Evolutionary conservation across 2,888 invertebrate genomes (phyloP), one percentile per base, ranked within the genome.

Genomic region (Nomada flava): DNA sequence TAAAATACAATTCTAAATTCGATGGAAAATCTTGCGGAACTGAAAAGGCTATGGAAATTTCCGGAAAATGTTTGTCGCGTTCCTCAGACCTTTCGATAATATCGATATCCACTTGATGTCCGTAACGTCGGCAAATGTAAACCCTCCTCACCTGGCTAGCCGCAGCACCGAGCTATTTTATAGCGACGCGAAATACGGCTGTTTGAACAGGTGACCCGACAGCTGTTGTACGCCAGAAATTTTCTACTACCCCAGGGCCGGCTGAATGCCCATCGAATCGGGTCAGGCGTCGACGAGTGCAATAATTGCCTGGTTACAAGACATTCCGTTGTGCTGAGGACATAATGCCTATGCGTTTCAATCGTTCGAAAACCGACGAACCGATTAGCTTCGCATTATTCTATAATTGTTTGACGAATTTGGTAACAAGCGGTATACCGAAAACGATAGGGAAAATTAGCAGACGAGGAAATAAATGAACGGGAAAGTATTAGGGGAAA

Each of bases 151-250:
- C 82, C 82, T 82, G 82, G 82, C 82, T 55, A 52, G n/a, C 53
- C 75, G 23, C 59, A 74, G 70, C 76, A 74, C 84, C 69, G 71
- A 76, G 69, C 78, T 75, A 83, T 77, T 83, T 81, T 76, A 83
- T 62, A 76, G 85, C 76, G 79, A 60, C 86, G 77, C 86, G 84
- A 71, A 90, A 88, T 85, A 88, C 90, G 91, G 89, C 91, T 92
- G 92, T 92, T 92, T 92, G 92, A 92, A 92, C 92, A 92, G 92
- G 92, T 92, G 92, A 91, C 89, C 91, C 91, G 90, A 90, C 92
- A 92, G 92, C 91, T 92, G 92, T 90, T 88, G 86, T 79, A 79
- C 87, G 82, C 80, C 85, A 89, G 88, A 89, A 89, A 90, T 88
- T 90, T 88, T 88, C 89, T 89, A 83, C 88, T 86, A 86, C 85